Evolutionary conservation across 2,888 invertebrate genomes (phyloP), one percentile per base, ranked within the genome.

Genomic region (Calephelis perditalis): DNA sequence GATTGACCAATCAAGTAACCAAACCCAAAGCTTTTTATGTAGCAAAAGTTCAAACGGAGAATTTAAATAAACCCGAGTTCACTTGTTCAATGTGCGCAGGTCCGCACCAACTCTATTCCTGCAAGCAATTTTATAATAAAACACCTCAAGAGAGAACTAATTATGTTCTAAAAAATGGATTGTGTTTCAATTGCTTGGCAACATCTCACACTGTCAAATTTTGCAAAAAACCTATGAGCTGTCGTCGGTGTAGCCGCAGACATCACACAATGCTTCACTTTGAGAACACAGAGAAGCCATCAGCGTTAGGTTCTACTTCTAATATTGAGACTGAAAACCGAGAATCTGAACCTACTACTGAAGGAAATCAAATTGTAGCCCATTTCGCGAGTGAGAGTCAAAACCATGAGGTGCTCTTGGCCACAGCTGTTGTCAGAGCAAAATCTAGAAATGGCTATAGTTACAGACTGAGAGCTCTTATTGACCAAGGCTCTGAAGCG

Each of bases 401-500:
- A 15, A 15, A 15, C 15, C 15, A 15, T 15, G 15, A 15, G 15
- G 15, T 15, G 15, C 15, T 15, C 15, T 7, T 58, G 36, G 12
- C 44, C 1, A 37, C 59, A 49, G 62, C 62, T 55, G 37, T 35
- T 7, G 55, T 58, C 26, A 61, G 43, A 11, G 61, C 40, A 46
- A 36, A 11, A 8, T 35, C 26, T 15, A 11, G 15, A 26, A 45
- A 36, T 10, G 57, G 52, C 35, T 35, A 37, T 44, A 35, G 9
- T 45, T 56, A 40, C 36, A 45, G n/a, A 4, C 3, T 63, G 12
- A 44, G 69, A 55, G 65, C 63, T 0, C 61, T 70, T 46, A 8
- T 70, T 1, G 69, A 68, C 56, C 68, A 65, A 57, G 68, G 71
- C 1, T 69, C 69, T 5, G 47, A 67, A 58, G 65, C 66, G 0